Base-by-base conservation (phyloP, 2,113 vertebrate genomes). In the Hemibagrus wyckioides region DNA sequence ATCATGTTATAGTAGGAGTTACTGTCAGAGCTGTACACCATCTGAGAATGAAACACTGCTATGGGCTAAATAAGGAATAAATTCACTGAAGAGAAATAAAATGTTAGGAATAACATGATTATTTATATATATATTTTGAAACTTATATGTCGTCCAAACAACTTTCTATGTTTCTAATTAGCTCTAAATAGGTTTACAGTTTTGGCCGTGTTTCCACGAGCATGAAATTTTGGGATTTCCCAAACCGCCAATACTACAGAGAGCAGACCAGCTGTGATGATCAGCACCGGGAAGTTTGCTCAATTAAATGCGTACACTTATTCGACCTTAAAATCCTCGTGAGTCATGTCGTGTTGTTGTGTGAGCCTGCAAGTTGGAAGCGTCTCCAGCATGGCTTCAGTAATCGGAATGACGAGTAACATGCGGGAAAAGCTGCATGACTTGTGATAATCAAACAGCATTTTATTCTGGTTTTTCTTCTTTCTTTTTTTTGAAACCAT, bases 281-380 rank as follows among this genome's bases (percentile, higher is more conserved):
- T 84, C 54, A 25, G 41, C 59, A 50, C 23, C 52, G 36, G 54
- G 80, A 75, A 50, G 59, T 83, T 54, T 50, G 82, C 59, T 86
- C 71, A 54, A 57, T 86, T 50, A 75, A 86, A 79, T 59, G 48
- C 76, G 67, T 56, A 75, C n/a, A 54, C 44, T 85, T 65, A 69
- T 39, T 82, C 82, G 56, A 50, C 56, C 79, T 39, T 59, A 39
- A 39, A 61, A 59, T 76, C 41, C 65, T 52, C 61, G 61, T 41
- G 65, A 81, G 63, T 23, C 10, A 14, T 81, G 36, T 61, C n/a
- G 4, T 59, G 61, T 50, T 84, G 19, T 6, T 52, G 61, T 67
- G 10, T 44, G 36, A 82, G 80, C 36, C 39, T 63, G 57, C 11
- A 25, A 57, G 54, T 39, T 23, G 54, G 21, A 39, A 59, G 0